These are phyloP conservation scores for Pseudomyrmex cubaensis DNA, from an alignment of 1,140 invertebrate species.

Conservation along the genomic window DNA sequence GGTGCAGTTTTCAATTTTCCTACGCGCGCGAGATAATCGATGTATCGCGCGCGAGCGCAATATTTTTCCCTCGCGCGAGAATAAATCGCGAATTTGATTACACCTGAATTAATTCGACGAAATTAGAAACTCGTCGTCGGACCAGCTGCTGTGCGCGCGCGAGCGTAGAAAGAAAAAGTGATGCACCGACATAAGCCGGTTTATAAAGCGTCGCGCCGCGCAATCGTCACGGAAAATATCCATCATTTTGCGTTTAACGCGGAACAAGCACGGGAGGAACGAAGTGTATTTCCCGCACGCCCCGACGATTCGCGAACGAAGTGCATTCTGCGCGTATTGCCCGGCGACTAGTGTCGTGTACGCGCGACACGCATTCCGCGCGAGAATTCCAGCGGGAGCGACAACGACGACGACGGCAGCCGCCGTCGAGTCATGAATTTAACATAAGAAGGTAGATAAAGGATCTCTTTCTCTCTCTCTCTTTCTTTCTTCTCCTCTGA, in stretches of 20 bases:
- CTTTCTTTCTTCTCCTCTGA: background rate
- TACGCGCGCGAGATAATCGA: background rate
- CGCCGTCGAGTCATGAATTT: slow-evolving; percentile 41
- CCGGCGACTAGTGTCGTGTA: slow-evolving; percentile 57
- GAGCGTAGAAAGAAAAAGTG: background rate
- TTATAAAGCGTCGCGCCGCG: slow-evolving; percentile 35
- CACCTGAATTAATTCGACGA: slow-evolving; percentile 13
- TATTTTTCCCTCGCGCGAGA: background rate
- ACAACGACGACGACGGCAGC: background rate
- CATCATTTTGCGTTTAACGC: slow-evolving; percentile 44
- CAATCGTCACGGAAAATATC: slow-evolving; percentile 63
- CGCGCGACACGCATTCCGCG: slow-evolving; percentile 57
- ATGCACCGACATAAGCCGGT: background rate
- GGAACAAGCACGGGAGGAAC: slow-evolving; percentile 3
- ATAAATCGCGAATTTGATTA: slow-evolving; percentile 16
- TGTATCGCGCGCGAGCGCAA: no score
- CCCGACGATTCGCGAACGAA: slow-evolving; percentile 41
- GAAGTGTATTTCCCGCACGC: slow-evolving; percentile 20
- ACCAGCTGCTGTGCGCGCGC: background rate
- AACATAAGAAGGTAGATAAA: slow-evolving; percentile 65
- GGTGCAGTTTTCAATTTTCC: background rate
- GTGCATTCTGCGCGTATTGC: slow-evolving; percentile 42
- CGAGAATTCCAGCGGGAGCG: slow-evolving; percentile 49
- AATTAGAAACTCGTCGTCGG: background rate
- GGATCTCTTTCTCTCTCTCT: background rate